Evolutionary conservation across 2,113 vertebrate genomes (phyloP).

Genomic region (Donacobius atricapilla): DNA sequence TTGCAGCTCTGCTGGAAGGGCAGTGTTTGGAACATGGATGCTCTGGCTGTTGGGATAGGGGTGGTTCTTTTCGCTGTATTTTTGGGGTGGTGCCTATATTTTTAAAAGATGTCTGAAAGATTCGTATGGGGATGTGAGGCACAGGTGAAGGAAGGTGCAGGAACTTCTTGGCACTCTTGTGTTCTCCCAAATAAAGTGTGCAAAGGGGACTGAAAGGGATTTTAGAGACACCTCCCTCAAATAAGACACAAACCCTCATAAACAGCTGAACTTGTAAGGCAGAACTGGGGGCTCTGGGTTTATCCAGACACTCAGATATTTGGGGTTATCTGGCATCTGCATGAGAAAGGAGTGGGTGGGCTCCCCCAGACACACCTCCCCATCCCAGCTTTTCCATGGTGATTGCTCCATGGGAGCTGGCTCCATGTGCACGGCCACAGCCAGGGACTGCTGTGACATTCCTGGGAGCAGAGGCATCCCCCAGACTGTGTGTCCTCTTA

Average conservation of each 20-base stretch:
- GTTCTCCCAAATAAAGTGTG: background rate
- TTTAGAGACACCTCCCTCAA: background rate
- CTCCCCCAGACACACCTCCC: background rate
- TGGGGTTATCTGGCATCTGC: background rate
- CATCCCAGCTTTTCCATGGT: rapidly evolving
- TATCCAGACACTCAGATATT: background rate
- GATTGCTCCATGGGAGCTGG: rapidly evolving
- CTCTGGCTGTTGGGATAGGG: background rate
- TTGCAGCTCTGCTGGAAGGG: background rate
- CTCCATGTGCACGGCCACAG: background rate
- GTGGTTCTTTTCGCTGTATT: background rate
- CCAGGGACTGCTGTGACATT: background rate
- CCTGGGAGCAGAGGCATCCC: background rate
- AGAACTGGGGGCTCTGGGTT: background rate
- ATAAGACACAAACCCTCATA: background rate
- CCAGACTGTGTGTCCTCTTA: slow-evolving; percentile 38
- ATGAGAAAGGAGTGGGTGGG: background rate
- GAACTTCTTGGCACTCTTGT: background rate
- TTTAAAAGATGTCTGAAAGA: background rate
- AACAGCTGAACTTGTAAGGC: background rate
- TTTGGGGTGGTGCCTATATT: background rate
- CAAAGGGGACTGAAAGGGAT: background rate
- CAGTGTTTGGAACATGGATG: background rate
- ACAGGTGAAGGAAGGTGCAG: background rate
- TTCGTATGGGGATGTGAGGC: rapidly evolving